Evolutionary conservation across 2,113 vertebrate species (phyloP), one percentile per base, ranked within the genome.

Genomic region (Pholis gunnellus): DNA sequence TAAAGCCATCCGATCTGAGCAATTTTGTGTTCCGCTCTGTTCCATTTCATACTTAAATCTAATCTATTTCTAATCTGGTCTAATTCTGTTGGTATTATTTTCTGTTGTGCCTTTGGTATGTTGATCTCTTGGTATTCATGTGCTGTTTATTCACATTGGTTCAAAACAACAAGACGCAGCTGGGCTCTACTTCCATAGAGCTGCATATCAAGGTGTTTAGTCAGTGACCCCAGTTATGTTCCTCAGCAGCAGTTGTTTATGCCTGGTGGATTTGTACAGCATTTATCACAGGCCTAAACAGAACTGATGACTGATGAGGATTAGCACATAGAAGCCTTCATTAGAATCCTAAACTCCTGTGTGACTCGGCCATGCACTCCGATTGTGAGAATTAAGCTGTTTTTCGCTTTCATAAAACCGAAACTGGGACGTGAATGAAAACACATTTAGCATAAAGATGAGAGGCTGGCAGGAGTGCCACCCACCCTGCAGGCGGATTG

Each of bases 401-500:
- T 83, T 52, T 90, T 86, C 1, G 50, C 76, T 86, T 56, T 42
- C 18, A 67, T 77, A 82, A 85, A 91, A 88, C 65, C n/a, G 74
- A 91, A 91, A 89, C 70, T 57, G 50, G 76, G 66, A 82, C 81
- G 80, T 69, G 81, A 92, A 94, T 87, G 65, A 91, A 92, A 94
- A 88, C 85, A 78, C 80, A 89, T 90, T 87, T 84, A 81, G 71
- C 81, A 29, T 88, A 59, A 88, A 89, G 88, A 92, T 85, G 84
- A 86, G 73, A 85, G 79, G 57, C 84, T 90, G 88, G 85, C 85
- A 88, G 83, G 67, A 59, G 77, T 90, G 81, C 86, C 89, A 87
- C 84, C 86, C 86, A 89, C 71, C 79, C 74, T 88, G 87, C 0
- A 46, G 84, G 61, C 82, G 74, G 64, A 70, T 63, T 46, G 56